These are phyloP conservation scores for Panonychus citri DNA, from an alignment of 1,140 invertebrate genomes.

Conservation along the genomic window DNA sequence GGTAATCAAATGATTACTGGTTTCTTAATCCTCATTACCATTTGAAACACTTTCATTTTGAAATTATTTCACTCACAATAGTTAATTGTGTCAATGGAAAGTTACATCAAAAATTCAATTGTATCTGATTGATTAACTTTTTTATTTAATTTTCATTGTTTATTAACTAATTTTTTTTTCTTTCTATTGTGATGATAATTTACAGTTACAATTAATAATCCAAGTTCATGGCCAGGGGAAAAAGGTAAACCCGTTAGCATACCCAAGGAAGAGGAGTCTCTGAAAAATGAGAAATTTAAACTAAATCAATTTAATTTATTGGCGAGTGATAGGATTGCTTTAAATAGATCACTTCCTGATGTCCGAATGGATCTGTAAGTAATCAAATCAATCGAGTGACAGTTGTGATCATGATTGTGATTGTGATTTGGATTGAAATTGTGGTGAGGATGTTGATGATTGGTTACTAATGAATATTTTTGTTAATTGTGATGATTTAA, in stretches of 20 bases:
- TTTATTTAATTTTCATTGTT: background rate
- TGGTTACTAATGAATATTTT: too few relatives aligned
- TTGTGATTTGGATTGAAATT: too few relatives aligned
- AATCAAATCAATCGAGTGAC: too few relatives aligned
- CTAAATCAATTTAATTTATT: conserved; percentile 90
- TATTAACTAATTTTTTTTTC: background rate
- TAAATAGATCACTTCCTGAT: conserved; percentile 85
- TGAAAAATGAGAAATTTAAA: conserved; percentile 85
- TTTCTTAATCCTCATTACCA: too few relatives aligned
- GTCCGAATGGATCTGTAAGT: conserved; percentile 59
- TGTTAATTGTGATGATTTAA: background rate
- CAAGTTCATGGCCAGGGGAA: conserved; percentile 49
- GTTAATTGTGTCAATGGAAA: too few relatives aligned
- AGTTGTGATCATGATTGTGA: background rate
- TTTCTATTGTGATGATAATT: too few relatives aligned
- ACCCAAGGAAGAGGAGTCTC: conserved; percentile 49
- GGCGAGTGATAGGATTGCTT: conserved; percentile 87
- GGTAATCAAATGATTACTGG: too few relatives aligned
- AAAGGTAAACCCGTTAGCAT: conserved; percentile 67
- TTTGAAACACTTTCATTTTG: too few relatives aligned
- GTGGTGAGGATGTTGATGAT: too few relatives aligned
- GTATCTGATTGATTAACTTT: background rate
- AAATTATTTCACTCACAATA: too few relatives aligned
- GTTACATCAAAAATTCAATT: background rate
- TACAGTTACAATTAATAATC: conserved; percentile 6